Base-by-base conservation (phyloP, 2,888 invertebrate genomes). In the Leptarthrus brevirostris region DNA sequence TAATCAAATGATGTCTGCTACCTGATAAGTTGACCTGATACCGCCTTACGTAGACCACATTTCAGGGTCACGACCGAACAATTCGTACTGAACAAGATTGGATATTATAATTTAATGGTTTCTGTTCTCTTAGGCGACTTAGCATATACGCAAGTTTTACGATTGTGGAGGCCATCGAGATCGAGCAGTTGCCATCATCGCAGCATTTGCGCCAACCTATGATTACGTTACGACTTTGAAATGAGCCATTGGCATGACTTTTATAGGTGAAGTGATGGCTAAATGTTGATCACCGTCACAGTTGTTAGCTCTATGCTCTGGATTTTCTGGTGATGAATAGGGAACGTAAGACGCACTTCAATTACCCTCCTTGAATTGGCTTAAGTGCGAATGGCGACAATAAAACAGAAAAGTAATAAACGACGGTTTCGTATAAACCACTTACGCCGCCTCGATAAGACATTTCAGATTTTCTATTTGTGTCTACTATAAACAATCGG, bases 131-230 rank as follows among this genome's bases (percentile, higher is more conserved):
- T 20, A 44, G 49, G 34, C 6, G 26, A 10, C 18, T 18, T 16
- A 34, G 69, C 69, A 69, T 69, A n/a, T n/a, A n/a, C n/a, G n/a
- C n/a, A 52, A 69, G 69, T 69, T 69, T 69, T 69, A 69, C 52
- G 52, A 20, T 69, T 69, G 52, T 69, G 69, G 69, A 69, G 44
- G 52, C 52, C 69, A 66, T 66, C 64, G 14, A 47, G 47, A 66
- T 66, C 64, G 14, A 47, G 47, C 34, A 18, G 49, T 14, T 24
- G 30, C 52, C 69, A 52, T 52, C 52, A 49, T 20, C 69, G 69
- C 20, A 22, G 36, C 34, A 30, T 69, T 52, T 34, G 49, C 69
- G 30, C 26, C 69, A 14, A n/a, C n/a, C 49, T 34, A 52, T 52
- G 69, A 52, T 52, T 47, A 49, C 69, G 30, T 52, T 47, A 49